These are phyloP conservation scores for Anthophora plumipes DNA, from an alignment of 2,888 invertebrate species.

Conservation along the genomic window DNA sequence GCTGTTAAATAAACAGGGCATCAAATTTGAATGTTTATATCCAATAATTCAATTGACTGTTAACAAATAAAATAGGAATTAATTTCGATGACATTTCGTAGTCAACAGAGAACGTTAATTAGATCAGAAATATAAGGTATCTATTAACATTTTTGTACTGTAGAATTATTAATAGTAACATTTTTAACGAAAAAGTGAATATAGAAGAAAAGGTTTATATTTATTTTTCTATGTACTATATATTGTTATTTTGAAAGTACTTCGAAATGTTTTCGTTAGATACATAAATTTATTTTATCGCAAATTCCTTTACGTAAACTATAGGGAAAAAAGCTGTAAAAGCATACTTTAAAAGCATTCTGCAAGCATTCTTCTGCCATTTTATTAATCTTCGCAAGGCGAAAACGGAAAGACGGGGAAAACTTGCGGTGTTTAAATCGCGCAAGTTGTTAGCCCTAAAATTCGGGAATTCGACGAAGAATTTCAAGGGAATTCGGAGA, in stretches of 20 bases:
- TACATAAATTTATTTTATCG: constrained; percentile 9
- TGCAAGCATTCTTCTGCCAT: constrained; percentile 42
- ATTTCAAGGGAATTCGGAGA: constrained; percentile 60
- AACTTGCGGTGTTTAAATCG: constrained; percentile 55
- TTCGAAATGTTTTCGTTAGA: background rate
- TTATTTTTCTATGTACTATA: background rate
- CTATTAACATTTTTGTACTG: background rate
- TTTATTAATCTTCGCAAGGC: constrained; percentile 55
- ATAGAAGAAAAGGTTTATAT: too few species aligned
- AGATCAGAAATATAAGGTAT: too few species aligned
- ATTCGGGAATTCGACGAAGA: constrained; percentile 60
- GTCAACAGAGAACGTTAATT: too few species aligned
- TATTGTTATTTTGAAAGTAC: background rate
- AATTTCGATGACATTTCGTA: background rate
- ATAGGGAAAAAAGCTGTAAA: background rate
- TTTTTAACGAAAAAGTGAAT: too few species aligned
- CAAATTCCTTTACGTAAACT: background rate
- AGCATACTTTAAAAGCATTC: constrained; percentile 30
- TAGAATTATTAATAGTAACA: background rate
- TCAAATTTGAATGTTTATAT: background rate
- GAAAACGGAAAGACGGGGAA: constrained; percentile 31
- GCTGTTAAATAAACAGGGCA: background rate
- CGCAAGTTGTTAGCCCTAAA: constrained; percentile 51
- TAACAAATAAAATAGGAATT: background rate
- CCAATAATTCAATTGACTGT: background rate